Evolutionary conservation across 2,797 vertebrate species (phyloP), one percentile per base, ranked within the genome.

Genomic region (Chrosomus eos): DNA sequence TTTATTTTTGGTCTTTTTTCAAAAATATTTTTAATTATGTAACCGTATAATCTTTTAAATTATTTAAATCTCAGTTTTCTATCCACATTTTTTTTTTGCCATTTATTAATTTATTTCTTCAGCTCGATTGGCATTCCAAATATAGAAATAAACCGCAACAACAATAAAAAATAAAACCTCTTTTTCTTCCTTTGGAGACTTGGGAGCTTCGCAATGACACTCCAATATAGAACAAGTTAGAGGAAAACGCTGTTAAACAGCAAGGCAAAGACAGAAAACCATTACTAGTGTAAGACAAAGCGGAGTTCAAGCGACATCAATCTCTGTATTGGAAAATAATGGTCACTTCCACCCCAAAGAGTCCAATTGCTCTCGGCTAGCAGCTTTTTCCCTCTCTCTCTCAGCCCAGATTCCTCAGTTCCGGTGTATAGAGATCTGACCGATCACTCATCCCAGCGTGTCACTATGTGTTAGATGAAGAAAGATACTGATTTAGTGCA

Each of bases 241-340:
- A 79, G 73, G 84, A 88, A 89, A 90, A 85, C 89, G 86, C 89
- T 88, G 87, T 91, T 87, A 84, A 89, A 87, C 36, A 72, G 70
- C 84, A 85, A 87, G 8, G 45, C 66, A 76, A 85, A 85, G 80
- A 88, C 88, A 85, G 88, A 83, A 89, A 87, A 85, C 73, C 85
- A 66, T 88, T 86, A 79, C 88, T 83, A 76, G 87, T 68, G 81
- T 83, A 83, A 85, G 91, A 93, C 90, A 87, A 90, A 89, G 87
- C 90, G 43, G 23, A 87, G 83, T 87, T 76, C 86, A 16, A 51
- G 81, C 11, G 0, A 81, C 90, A 93, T 93, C 91, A 91, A 90
- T 93, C 90, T 90, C 89, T 92, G 90, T 91, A 93, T 91, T 91
- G 90, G 85, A 91, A 93, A 89, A 89, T 93, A 94, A 93, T 92